Base-by-base conservation (phyloP, 2,888 invertebrate species). In the Acanthopleura granulata region DNA sequence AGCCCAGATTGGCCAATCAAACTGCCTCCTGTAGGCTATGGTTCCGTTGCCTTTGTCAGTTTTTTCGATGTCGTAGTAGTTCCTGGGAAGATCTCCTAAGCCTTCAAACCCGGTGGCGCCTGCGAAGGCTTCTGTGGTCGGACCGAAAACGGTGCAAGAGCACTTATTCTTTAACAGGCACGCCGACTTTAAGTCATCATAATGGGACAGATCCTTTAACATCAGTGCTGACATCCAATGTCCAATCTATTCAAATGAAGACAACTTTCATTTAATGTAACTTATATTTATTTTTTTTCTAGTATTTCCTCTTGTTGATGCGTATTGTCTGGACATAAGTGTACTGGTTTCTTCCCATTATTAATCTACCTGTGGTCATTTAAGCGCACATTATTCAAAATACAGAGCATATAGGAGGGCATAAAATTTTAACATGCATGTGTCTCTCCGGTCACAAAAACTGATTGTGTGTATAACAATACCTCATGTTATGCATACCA, bases 1-100 rank as follows among this genome's bases (percentile, higher is more conserved):
- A 0, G 86, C 86, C 87, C 87, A 87, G 18, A 87, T 82, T 25
- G 86, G 85, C 86, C 91, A 90, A 66, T 75, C 78, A 70, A 84
- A 66, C 6, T 3, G 15, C 3, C 66, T 18, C 25, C 16, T 27
- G 66, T 66, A 66, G 4, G 4, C 66, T 16, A 27, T 14, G 25
- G 66, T 66, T 6, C 78, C 82, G 9, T 81, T 76, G 15, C 77
- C 77, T 27, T 80, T 73, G 73, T 18, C 50, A 15, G 1, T 29
- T 62, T 25, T 50, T 40, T 82, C 79, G 72, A 85, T 86, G 49
- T 79, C 73, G 73, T 82, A 84, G 75, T 85, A 87, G 78, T 88
- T 88, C 40, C 87, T 78, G 0, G 83, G 86, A 16, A 27, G 27
- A 6, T 22, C 25, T 1, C 22, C 66, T 25, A 66, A 25, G 4